These are phyloP conservation scores for Ellobius talpinus DNA, from an alignment of 2,113 vertebrate species.

Conservation along the genomic window DNA sequence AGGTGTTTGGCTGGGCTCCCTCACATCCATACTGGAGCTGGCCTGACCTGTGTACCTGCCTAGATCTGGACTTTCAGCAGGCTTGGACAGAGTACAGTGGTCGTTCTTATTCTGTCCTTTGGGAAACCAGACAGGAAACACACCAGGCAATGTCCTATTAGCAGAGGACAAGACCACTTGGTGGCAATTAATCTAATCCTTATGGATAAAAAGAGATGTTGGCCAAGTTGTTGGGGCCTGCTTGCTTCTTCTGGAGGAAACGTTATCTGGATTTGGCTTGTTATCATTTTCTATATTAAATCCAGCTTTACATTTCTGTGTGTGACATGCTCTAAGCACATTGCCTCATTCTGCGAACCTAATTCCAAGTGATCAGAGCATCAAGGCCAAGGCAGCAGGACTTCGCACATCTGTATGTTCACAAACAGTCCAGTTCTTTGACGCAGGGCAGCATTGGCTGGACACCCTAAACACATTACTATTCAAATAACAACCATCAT, in stretches of 20 bases:
- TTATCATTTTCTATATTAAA: conserved; percentile 79
- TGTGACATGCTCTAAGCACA: conserved; percentile 70
- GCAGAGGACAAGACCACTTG: conserved; percentile 64
- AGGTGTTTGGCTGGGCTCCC: neutral
- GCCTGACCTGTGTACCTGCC: neutral
- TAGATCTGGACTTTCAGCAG: neutral
- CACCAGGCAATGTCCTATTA: neutral
- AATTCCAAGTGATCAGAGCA: conserved; percentile 64
- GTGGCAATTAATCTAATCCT: conserved; percentile 75
- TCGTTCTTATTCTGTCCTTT: conserved; percentile 16
- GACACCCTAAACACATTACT: neutral
- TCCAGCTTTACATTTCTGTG: conserved; percentile 82
- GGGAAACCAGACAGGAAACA: conserved; percentile 55
- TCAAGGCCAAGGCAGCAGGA: neutral
- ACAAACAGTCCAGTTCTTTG: neutral
- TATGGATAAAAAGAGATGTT: conserved; percentile 64
- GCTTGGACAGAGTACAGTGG: conserved; percentile 2
- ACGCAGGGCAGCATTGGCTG: neutral
- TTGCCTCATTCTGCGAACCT: conserved; percentile 65
- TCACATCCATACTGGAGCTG: neutral
- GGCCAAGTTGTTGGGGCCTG: conserved; percentile 71
- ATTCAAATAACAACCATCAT: neutral
- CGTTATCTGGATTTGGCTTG: conserved; percentile 76
- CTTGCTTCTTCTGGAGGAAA: conserved; percentile 77
- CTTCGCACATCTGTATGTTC: conserved; percentile 60